Evolutionary conservation across 2,797 vertebrate genomes (phyloP).

Genomic region (Peromyscus eremicus): DNA sequence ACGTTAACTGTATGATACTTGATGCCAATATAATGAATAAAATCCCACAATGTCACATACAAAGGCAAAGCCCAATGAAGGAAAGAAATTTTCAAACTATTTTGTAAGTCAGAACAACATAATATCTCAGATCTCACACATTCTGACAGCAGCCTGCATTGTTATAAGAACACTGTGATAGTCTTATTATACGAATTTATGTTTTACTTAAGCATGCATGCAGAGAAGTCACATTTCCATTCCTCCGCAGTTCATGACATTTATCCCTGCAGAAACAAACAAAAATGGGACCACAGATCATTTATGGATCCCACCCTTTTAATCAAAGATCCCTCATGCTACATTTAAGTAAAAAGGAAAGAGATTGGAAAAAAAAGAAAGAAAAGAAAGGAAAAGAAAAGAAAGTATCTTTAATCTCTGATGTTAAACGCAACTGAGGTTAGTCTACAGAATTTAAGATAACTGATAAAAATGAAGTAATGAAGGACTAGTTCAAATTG

Average conservation of each 20-base stretch:
- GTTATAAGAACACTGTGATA: background rate
- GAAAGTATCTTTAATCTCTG: background rate
- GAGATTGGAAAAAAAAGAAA: too few relatives aligned
- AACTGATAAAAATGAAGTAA: background rate
- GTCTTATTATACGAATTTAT: slow-evolving; percentile 21
- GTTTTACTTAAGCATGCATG: background rate
- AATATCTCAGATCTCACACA: slow-evolving; percentile 35
- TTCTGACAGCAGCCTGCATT: background rate
- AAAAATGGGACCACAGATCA: background rate
- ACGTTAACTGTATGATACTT: background rate
- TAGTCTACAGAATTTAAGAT: background rate
- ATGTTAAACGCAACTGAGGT: background rate
- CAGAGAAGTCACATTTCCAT: background rate
- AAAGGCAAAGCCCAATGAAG: slow-evolving; percentile 57
- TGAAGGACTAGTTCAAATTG: background rate
- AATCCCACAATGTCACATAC: background rate
- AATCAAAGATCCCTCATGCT: background rate
- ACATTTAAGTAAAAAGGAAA: slow-evolving; percentile 23
- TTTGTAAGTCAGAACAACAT: background rate
- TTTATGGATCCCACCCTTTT: background rate
- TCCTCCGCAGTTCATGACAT: background rate
- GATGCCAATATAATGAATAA: slow-evolving; percentile 54
- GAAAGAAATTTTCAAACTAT: background rate
- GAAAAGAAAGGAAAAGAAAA: too few relatives aligned
- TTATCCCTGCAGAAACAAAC: slow-evolving; percentile 31